Conservation (phyloP, 2,888 invertebrate species). For the Calliphora vomitoria region DNA sequence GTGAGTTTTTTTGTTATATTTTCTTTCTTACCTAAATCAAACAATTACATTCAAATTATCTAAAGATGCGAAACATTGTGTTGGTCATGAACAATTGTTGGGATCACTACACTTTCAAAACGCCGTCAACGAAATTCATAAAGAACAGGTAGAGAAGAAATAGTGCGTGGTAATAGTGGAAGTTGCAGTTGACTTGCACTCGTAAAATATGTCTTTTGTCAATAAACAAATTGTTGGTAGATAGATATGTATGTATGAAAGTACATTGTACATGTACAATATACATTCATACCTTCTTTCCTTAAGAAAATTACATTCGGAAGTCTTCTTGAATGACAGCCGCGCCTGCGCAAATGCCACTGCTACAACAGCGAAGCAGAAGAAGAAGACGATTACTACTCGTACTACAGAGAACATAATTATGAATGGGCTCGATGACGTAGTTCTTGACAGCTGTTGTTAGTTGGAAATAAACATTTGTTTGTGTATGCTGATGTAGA, state of each 20-base stretch:
- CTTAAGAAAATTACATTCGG: conserved; percentile 71
- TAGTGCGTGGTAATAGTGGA: conserved; percentile 37
- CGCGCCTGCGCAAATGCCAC: conserved; percentile 69
- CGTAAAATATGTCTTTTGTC: conserved; percentile 25
- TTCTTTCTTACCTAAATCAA: conserved; percentile 62
- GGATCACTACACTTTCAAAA: conserved; percentile 55
- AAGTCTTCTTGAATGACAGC: conserved; percentile 65
- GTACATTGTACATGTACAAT: not conserved
- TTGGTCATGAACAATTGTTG: conserved; percentile 64
- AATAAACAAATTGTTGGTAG: conserved; percentile 37
- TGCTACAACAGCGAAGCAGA: conserved; percentile 4
- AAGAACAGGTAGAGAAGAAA: conserved; percentile 48
- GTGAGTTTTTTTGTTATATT: conserved; percentile 34
- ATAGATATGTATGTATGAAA: not conserved
- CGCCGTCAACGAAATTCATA: not conserved
- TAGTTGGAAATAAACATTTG: conserved; percentile 75
- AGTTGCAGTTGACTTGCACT: conserved; percentile 27
- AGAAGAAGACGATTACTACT: conserved; percentile 19
- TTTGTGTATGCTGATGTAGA: conserved; percentile 36
- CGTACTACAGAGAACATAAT: conserved; percentile 48
- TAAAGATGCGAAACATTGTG: conserved; percentile 63
- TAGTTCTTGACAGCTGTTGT: conserved; percentile 83
- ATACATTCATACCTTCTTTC: conserved; percentile 50
- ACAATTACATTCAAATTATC: conserved; percentile 72
- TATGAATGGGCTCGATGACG: conserved; percentile 79